Evolutionary conservation across 2,888 invertebrate species (phyloP).

Genomic region (Vesta saturnalis): DNA sequence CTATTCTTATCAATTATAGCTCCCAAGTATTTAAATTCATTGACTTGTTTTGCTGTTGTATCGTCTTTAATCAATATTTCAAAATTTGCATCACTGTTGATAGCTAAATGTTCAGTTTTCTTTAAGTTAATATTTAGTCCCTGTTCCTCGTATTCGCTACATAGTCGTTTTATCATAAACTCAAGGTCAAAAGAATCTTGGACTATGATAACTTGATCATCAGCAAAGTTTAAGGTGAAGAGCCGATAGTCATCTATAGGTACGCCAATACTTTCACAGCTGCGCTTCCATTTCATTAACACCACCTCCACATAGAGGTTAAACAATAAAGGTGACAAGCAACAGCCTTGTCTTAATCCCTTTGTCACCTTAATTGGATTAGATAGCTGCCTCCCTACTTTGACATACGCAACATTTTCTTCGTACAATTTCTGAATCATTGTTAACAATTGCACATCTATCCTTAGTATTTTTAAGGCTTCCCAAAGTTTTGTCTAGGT

Average conservation of each 20-base stretch:
- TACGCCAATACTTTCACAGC: background rate
- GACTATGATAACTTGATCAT: too few relatives aligned
- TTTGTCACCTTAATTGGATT: slow-evolving; percentile 1
- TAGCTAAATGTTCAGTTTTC: too few relatives aligned
- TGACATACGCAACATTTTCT: too few relatives aligned
- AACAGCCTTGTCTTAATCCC: slow-evolving; percentile 6
- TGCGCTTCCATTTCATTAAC: slow-evolving; percentile 9
- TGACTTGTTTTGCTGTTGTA: slow-evolving; percentile 1
- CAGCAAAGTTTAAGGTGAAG: too few relatives aligned
- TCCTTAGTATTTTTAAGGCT: background rate
- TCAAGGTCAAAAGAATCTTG: too few relatives aligned
- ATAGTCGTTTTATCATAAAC: background rate
- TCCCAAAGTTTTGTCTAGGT: slow-evolving; percentile 5
- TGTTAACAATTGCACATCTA: background rate
- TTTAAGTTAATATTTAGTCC: too few relatives aligned
- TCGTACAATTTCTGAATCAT: slow-evolving; percentile 4
- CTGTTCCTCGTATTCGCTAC: background rate
- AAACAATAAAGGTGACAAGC: slow-evolving; percentile 9
- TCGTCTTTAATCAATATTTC: too few relatives aligned
- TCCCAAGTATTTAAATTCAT: slow-evolving; percentile 9
- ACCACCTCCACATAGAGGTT: background rate
- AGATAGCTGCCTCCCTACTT: slow-evolving; percentile 11
- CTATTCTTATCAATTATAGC: background rate
- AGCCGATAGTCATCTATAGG: slow-evolving; percentile 10
- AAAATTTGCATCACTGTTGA: too few relatives aligned